Base-by-base conservation (phyloP, 35 echinoderm and acorn worm genomes). In the Heliocidaris erythrogramma region DNA sequence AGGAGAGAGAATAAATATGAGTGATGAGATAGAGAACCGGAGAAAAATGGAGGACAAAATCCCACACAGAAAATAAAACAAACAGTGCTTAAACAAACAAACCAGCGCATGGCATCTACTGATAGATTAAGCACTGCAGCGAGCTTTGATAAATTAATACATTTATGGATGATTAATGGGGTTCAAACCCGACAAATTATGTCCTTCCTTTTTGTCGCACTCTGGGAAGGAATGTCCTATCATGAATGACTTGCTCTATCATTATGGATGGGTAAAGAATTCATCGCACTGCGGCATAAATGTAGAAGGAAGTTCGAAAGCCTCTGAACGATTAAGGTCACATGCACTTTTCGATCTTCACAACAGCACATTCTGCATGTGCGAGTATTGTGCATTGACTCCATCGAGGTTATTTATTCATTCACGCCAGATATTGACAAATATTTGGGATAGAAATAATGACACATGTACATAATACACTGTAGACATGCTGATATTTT, bases 181-280 rank as follows among this genome's bases (percentile, higher is more conserved):
- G 27, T 78, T 78, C 65, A 18, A 78, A 24, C 65, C 65, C 65
- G 27, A 78, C 65, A 78, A 78, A 78, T 78, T 27, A 78, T 78
- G 65, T 78, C 65, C 27, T 78, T 78, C 27, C 61, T 71, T 78
- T 78, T 21, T 78, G n/a, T 78, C 65, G 4, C 21, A 78, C 65
- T 78, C 17, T 7, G 8, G 65, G 27, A 27, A 78, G 65, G 65
- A 78, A 78, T 78, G 65, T 78, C n/a, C 65, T 18, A 21, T 78
- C 65, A 78, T 78, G 52, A 56, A 56, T 56, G 52, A 56, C 52
- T 56, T 56, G 65, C 65, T 78, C 65, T 60, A n/a, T n/a, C 65
- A 78, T 18, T 78, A 78, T 78, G 65, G 65, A 78, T 78, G 65
- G 65, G 65, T 78, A 78, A 78, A 78, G 65, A 78, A 78, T 78